Evolutionary conservation across 2,888 invertebrate species (phyloP).

Genomic region (Tenthredo notha): DNA sequence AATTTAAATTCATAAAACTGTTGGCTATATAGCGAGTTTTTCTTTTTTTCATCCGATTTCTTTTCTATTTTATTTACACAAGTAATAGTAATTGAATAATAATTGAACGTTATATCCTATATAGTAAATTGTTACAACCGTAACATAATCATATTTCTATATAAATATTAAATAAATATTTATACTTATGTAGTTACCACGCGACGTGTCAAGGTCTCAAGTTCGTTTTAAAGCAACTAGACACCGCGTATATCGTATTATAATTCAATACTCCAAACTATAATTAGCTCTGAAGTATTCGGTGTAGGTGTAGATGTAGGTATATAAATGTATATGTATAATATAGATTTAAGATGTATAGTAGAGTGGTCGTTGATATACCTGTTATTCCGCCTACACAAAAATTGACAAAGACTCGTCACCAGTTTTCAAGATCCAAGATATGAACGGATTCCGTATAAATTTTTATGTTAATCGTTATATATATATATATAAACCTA

Average conservation of each 20-base stretch:
- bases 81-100: background rate
- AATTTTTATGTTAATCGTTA: constrained; percentile 7
- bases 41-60: constrained; percentile 11
- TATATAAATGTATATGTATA: background rate
- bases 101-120: too few species aligned
- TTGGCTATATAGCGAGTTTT: background rate
- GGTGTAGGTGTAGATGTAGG: background rate
- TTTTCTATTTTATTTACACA: background rate
- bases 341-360: background rate
- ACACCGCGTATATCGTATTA: constrained; percentile 39
- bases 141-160: background rate
- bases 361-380: background rate
- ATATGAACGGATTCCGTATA: constrained; percentile 10
- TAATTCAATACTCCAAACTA: constrained; percentile 42
- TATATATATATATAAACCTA: background rate
- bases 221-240: constrained; percentile 45
- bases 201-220: constrained; percentile 45
- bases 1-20: constrained; percentile 12
- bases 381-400: constrained; percentile 24
- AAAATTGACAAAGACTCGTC: constrained; percentile 36
- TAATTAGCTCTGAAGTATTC: constrained; percentile 31
- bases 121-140: background rate
- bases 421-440: constrained; percentile 23
- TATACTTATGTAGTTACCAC: background rate
- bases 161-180: background rate